These are phyloP conservation scores for Cheilosia vernalis DNA, from an alignment of 2,888 invertebrate species.

Conservation along the genomic window DNA sequence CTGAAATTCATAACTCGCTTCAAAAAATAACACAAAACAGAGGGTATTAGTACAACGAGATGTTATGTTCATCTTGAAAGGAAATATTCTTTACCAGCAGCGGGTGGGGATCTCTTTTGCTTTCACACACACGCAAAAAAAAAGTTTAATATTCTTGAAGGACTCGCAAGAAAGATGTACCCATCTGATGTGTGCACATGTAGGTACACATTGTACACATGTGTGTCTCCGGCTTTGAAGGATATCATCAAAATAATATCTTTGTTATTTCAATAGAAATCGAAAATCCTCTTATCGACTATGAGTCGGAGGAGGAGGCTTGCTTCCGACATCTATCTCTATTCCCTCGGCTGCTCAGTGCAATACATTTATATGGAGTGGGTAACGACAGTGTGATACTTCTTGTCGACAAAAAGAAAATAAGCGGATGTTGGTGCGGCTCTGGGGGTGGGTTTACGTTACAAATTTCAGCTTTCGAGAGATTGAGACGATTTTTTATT, in stretches of 20 bases:
- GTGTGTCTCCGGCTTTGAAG: conserved; percentile 71
- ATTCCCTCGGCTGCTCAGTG: conserved; percentile 31
- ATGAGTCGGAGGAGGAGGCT: conserved; percentile 20
- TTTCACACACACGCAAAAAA: conserved; percentile 5
- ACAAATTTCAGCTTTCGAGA: conserved; percentile 53
- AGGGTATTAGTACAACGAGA: conserved; percentile 51
- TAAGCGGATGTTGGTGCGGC: conserved; percentile 15
- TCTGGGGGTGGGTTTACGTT: conserved; percentile 37
- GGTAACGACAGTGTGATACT: conserved; percentile 35
- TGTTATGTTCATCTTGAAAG: conserved; percentile 2
- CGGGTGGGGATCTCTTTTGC: background rate
- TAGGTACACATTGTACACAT: conserved; percentile 43
- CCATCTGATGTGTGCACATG: conserved; percentile 50
- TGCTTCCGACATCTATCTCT: background rate
- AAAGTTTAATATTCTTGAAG: conserved; percentile 69
- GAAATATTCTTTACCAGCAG: conserved; percentile 26
- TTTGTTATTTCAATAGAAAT: conserved; percentile 75
- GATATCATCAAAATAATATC: conserved; percentile 75
- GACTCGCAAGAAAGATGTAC: conserved; percentile 48
- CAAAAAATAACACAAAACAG: conserved; percentile 6
- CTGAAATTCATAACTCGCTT: conserved; percentile 55
- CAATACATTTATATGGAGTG: conserved; percentile 25
- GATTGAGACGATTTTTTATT: conserved; percentile 49
- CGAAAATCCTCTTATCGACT: conserved; percentile 75
- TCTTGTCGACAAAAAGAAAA: conserved; percentile 28